Percentiles rank a stretch among this genome's conserved stretches.
Evolutionary conservation across 2,797 vertebrate species (phyloP).

Genomic region (Sebastes dallii): DNA sequence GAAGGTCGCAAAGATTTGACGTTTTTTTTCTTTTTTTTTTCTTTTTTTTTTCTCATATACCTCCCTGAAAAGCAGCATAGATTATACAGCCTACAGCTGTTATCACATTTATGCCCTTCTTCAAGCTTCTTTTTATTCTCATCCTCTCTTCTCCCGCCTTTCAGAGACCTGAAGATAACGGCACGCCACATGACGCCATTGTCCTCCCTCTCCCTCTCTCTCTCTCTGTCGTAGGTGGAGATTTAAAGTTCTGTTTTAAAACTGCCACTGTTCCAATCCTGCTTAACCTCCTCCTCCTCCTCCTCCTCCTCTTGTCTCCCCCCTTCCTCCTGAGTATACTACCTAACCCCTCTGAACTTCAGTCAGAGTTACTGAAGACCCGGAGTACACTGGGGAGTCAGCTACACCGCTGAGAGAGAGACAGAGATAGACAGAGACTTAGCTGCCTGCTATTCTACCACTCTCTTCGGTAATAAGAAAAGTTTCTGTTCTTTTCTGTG

Average conservation of each 20-base stretch:
- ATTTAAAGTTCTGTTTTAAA: constrained; percentile 86
- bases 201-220: constrained; percentile 67
- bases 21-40: constrained; percentile 36
- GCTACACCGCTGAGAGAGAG: constrained; percentile 75
- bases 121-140: constrained; percentile 75
- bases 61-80: constrained; percentile 70
- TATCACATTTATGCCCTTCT: constrained; percentile 77
- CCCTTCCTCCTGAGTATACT: constrained; percentile 75
- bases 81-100: constrained; percentile 80
- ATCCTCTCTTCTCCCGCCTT: constrained; percentile 66
- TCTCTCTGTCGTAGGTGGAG: constrained; percentile 77
- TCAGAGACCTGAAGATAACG: constrained; percentile 79
- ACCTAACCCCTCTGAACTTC: constrained; percentile 83
- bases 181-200: constrained; percentile 76
- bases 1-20: constrained; percentile 70
- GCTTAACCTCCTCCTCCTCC: constrained; percentile 75
- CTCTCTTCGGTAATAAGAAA: constrained; percentile 83
- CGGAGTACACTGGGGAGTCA: constrained; percentile 75
- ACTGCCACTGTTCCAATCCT: constrained; percentile 81
- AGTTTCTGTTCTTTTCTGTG: constrained; percentile 81
- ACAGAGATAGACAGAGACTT: constrained; percentile 81
- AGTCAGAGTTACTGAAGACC: constrained; percentile 80
- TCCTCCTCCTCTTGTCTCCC: constrained; percentile 59
- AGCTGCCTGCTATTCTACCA: constrained; percentile 79
- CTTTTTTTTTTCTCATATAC: constrained; percentile 32